A percentile compares a stretch with the other conserved stretches of the same genome.
Evolutionary conservation across 2,888 invertebrate genomes (phyloP).

Genomic region (Chesias legatella): DNA sequence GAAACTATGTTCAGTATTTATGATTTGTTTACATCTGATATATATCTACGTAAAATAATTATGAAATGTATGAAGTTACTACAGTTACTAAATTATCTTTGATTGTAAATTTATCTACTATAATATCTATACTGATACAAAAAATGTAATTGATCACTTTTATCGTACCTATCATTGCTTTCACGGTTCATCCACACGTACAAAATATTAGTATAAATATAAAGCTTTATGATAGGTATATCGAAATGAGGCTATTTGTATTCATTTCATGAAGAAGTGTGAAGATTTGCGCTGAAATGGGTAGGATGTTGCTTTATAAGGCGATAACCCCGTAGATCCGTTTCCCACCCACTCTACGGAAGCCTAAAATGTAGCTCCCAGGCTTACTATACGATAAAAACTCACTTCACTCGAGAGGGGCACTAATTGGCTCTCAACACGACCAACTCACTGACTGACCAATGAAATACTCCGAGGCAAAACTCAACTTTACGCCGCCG

Average conservation of each 20-base stretch:
- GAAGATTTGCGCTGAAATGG: conserved; percentile 26
- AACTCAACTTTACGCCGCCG: conserved; percentile 16
- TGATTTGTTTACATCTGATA: conserved; percentile 9
- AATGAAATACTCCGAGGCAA: conserved; percentile 32
- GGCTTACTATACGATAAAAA: conserved; percentile 34
- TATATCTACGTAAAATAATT: too few species aligned
- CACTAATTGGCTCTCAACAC: conserved; percentile 51
- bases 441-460: conserved; percentile 29
- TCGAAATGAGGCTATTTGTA: conserved; percentile 24
- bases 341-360: conserved; percentile 20
- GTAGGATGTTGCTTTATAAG: conserved; percentile 32
- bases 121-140: too few species aligned
- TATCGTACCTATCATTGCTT: conserved; percentile 8
- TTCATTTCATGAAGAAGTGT: conserved; percentile 21
- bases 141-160: too few species aligned
- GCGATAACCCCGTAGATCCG: conserved; percentile 28
- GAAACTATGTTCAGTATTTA: conserved; percentile 1
- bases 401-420: conserved; percentile 33
- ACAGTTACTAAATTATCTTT: conserved; percentile 9
- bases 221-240: conserved; percentile 17
- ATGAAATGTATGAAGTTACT: too few species aligned
- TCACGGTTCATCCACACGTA: conserved; percentile 6
- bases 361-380: conserved; percentile 30
- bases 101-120: conserved; percentile 6
- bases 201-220: conserved; percentile 13